Base-by-base conservation (phyloP, 1,140 invertebrate genomes). In the Venturia canescens region DNA sequence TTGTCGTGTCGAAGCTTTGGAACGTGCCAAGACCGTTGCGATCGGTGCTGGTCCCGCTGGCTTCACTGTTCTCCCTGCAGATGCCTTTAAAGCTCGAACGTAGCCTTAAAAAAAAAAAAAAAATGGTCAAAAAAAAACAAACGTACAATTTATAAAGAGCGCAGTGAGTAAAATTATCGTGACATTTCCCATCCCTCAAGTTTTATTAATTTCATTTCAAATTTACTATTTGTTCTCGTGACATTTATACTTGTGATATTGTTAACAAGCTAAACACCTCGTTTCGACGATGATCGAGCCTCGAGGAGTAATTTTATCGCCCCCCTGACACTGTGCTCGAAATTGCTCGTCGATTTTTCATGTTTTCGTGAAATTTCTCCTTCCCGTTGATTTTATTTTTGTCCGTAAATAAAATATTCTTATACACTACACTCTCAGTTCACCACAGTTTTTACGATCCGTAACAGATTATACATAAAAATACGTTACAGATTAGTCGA, bases 1-100 rank as follows among this genome's bases (percentile, higher is more conserved):
- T 83, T 89, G 86, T 88, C 90, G 90, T 88, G 85, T 90, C 87
- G 89, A 87, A 88, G 85, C 86, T 86, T 87, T 86, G 86, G 86
- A 83, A 88, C 90, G 89, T 80, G 87, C 86, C 86, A 90, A 90
- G 84, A 83, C 80, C 84, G 83, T 89, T 89, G 88, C 88, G 80
- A 91, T 89, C 82, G 89, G 89, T 86, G 81, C 85, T 82, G 87
- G 87, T 86, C 81, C 89, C 83, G 85, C 84, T 84, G 86, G 79
- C 81, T 89, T 90, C 88, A 85, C 85, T 83, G 86, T 89, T 87
- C 82, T 90, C 79, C 87, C 89, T 77, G 81, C 86, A 86, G 88
- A 89, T 82, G 86, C 83, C 82, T 80, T 87, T 88, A 88, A 87
- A 89, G 86, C 88, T 83, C 81, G 84, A 88, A 82, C 88, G 82